These are phyloP conservation scores for Drosophila rubida DNA, from an alignment of 2,888 invertebrate genomes.

Conservation along the genomic window DNA sequence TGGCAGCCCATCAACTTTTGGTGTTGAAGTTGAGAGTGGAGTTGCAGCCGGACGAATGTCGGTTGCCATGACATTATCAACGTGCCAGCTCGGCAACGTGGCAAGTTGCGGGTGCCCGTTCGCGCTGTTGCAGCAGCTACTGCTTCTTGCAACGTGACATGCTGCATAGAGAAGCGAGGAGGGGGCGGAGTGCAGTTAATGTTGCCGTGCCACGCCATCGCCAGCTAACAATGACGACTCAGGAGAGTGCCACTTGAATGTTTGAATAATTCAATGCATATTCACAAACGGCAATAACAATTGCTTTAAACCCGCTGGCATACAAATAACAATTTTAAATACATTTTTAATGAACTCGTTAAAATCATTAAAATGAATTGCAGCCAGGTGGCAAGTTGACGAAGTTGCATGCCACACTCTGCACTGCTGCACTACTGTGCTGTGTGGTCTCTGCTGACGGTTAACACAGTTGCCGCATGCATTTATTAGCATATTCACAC, in stretches of 20 bases:
- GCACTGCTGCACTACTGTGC: no score
- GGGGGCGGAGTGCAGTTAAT: constrained; percentile 49
- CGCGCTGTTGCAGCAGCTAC: constrained; percentile 6
- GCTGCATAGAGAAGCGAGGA: constrained; percentile 2
- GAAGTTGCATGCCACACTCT: constrained; percentile 21
- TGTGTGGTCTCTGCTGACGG: constrained; percentile 25
- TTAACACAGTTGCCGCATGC: constrained; percentile 26
- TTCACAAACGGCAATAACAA: constrained; percentile 61
- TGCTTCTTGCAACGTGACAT: constrained; percentile 29
- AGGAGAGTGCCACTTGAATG: constrained; percentile 12
- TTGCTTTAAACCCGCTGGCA: constrained; percentile 44
- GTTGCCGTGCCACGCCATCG: constrained; percentile 41
- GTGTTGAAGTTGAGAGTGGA: constrained; percentile 14
- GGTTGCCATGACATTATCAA: constrained; percentile 72
- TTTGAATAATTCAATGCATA: constrained; percentile 67
- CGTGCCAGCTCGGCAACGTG: constrained; percentile 56
- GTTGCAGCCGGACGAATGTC: constrained; percentile 30
- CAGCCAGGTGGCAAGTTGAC: constrained; percentile 35
- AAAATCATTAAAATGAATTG: constrained; percentile 62
- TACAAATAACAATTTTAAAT: constrained; percentile 68
- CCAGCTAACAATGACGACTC: constrained; percentile 40
- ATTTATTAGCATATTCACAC: constrained; percentile 3
- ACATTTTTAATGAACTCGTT: constrained; percentile 71
- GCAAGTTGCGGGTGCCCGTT: constrained; percentile 39
- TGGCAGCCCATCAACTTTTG: constrained; percentile 68